Base-by-base conservation (phyloP, 1,140 invertebrate species). In the Eupristina koningsbergeri region DNA sequence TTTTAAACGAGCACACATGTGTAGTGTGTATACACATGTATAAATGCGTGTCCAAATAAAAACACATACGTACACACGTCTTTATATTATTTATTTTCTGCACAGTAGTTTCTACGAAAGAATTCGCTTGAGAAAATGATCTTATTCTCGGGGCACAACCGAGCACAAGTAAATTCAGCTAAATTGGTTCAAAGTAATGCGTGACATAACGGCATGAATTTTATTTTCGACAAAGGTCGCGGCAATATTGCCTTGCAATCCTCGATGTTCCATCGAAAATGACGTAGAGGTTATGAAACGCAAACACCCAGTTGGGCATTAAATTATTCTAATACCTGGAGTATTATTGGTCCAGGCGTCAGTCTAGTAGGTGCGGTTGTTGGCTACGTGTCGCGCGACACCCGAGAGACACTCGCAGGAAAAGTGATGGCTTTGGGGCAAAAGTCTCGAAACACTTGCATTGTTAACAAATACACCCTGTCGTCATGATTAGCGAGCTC, bases 371-470 rank as follows among this genome's bases (percentile, higher is more conserved):
- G 6, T 45, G 41, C n/a, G n/a, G n/a, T n/a, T n/a, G n/a, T n/a
- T 34, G 31, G 34, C 63, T 64, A 64, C 15, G 34, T 67, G 36
- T 31, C 34, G 19, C 31, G 15, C 64, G 64, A 34, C 36, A 19
- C 13, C 36, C 36, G 36, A 67, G 34, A 67, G 17, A 19, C 31
- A 19, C 31, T 36, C 3, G 15, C 2, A 17, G 34, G 34, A 36
- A 67, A 67, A 34, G 36, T 67, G 64, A 67, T 13, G 26, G 22
- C 15, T 36, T 3, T 36, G 22, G 34, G 22, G 15, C 36, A 61
- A n/a, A 39, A 39, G 36, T 64, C 50, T 26, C n/a, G 41, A n/a
- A 75, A 64, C 80, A 77, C 74, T 31, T 75, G 61, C 81, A 83
- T 83, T 82, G 76, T 82, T 82, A 58, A 39, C 71, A 76, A 69